Percentiles rank a stretch among this genome's conserved stretches.
These are phyloP conservation scores for Diachasmimorpha longicaudata DNA, from an alignment of 1,140 invertebrate genomes.

Conservation along the genomic window DNA sequence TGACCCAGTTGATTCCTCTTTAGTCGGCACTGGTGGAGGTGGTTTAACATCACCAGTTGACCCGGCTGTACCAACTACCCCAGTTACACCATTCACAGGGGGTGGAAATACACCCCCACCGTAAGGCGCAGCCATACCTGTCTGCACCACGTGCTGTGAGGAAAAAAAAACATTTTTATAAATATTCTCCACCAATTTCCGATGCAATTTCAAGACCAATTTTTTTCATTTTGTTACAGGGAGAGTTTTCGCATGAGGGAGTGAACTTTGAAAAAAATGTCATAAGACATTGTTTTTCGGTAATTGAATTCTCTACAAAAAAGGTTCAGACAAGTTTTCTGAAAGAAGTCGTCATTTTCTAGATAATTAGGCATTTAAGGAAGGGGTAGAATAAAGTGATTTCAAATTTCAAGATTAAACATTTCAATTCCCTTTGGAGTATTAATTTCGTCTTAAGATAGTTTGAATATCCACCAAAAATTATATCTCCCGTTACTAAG, in stretches of 20 bases:
- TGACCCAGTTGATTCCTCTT: slow-evolving; percentile 51
- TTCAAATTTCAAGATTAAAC: not conserved
- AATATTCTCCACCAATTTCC: not conserved
- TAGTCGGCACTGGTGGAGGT: slow-evolving; percentile 47
- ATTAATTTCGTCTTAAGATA: not conserved
- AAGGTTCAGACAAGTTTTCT: no score
- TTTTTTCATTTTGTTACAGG: no score
- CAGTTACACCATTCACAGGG: slow-evolving; percentile 74
- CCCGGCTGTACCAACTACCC: slow-evolving; percentile 62
- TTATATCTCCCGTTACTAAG: not conserved
- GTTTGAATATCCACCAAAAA: not conserved
- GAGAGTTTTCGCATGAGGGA: no score
- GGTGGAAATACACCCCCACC: slow-evolving; percentile 78
- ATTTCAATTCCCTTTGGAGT: not conserved
- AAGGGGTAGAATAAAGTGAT: no score
- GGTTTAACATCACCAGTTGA: slow-evolving; percentile 58
- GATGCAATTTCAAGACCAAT: no score
- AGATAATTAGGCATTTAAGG: no score
- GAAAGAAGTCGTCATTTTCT: not conserved
- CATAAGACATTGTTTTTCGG: no score
- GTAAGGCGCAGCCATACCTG: slow-evolving; percentile 87
- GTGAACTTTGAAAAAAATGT: not conserved
- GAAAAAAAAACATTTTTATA: slow-evolving; percentile 50
- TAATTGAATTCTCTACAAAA: no score
- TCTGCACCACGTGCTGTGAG: slow-evolving; percentile 92